A percentile compares a stretch with the other conserved stretches of the same genome.
Conservation (phyloP, 2,113 vertebrate species). For the Onychorhynchus coronatus region DNA sequence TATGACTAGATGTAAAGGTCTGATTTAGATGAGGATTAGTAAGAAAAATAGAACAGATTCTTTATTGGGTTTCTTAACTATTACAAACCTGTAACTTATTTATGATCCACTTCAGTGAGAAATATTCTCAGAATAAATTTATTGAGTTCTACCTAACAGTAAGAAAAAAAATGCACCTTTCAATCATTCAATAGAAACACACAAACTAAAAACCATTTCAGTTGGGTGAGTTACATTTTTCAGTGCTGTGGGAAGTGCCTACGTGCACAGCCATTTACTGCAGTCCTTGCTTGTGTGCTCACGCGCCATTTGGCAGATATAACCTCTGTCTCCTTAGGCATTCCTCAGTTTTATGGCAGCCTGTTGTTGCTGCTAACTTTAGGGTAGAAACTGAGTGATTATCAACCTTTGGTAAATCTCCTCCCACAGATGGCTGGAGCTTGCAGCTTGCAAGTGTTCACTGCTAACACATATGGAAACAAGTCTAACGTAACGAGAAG, state of each 20-base stretch:
- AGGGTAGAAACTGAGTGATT: not conserved
- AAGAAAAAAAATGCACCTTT: not conserved
- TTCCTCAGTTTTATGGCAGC: not conserved
- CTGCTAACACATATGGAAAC: not conserved
- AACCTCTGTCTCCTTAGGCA: not conserved
- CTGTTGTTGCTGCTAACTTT: not conserved
- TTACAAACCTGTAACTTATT: not conserved
- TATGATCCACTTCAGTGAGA: not conserved
- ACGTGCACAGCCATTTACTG: not conserved
- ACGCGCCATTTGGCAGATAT: not conserved
- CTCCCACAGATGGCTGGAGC: not conserved
- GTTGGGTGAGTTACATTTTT: not conserved
- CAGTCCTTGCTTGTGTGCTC: not conserved
- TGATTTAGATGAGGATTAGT: not conserved
- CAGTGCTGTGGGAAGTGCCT: not conserved
- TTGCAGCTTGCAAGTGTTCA: not conserved
- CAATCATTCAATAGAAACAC: not conserved
- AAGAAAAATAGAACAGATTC: not conserved
- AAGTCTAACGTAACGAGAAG: not conserved
- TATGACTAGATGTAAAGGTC: not conserved
- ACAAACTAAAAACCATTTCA: not conserved
- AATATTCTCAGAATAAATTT: not conserved
- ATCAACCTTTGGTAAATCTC: not conserved
- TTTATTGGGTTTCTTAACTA: not conserved
- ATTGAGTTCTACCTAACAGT: not conserved